Percentiles rank a stretch among this genome's conserved stretches.
phyloP scores from a whole-genome alignment of 2,888 invertebrate genomes.

The Doris montereyensis region DNA sequence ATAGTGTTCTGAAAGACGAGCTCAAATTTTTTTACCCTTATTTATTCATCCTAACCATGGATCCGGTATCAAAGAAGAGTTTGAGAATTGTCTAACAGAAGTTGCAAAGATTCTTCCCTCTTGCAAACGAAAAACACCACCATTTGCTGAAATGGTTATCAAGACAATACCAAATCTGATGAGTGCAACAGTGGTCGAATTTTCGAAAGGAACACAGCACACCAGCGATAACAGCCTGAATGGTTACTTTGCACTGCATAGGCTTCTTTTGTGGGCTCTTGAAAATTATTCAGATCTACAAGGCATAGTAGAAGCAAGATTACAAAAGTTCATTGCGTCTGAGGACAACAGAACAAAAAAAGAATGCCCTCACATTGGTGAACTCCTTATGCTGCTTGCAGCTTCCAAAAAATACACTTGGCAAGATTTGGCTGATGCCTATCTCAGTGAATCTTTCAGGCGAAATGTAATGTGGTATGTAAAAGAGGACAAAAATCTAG shows the following conservation, averaged over 20 bases:
- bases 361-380: constrained; percentile 64
- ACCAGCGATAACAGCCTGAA: constrained; percentile 64
- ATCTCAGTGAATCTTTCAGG: constrained; percentile 60
- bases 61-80: constrained; percentile 49
- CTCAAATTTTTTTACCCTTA: constrained; percentile 61
- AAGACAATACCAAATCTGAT: constrained; percentile 64
- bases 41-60: constrained; percentile 60
- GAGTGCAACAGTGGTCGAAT: constrained; percentile 65
- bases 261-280: constrained; percentile 62
- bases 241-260: constrained; percentile 63
- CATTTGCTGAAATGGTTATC: constrained; percentile 58
- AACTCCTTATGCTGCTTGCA: constrained; percentile 61
- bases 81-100: constrained; percentile 55
- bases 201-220: constrained; percentile 66
- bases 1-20: constrained; percentile 64
- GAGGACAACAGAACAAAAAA: constrained; percentile 57
- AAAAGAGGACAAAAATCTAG: constrained; percentile 62
- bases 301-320: constrained; percentile 50
- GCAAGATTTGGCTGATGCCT: constrained; percentile 60
- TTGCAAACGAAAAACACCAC: constrained; percentile 54
- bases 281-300: constrained; percentile 60
- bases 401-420: constrained; percentile 63
- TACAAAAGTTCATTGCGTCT: constrained; percentile 56
- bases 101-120: constrained; percentile 56
- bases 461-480: constrained; percentile 68